Percentiles rank a stretch among this genome's conserved stretches.
phyloP scores from a whole-genome alignment of 92 coral and sea anemone species.

The Phenganax subtilis region DNA sequence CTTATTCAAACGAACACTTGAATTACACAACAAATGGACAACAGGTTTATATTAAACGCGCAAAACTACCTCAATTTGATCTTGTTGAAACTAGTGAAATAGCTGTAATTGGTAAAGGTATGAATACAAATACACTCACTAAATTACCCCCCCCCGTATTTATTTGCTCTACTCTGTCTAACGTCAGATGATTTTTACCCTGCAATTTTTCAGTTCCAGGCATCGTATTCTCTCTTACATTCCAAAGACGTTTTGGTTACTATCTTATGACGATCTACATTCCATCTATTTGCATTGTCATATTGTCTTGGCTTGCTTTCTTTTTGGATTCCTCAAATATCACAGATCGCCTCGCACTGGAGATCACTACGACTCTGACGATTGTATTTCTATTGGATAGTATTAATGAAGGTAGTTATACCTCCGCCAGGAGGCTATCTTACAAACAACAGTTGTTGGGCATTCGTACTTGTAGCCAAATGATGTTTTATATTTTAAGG shows the following conservation, averaged over 20 bases:
- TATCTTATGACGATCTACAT: slow-evolving; percentile 59
- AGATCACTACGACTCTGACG: slow-evolving; percentile 64
- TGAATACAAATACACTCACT: background rate
- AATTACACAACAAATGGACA: background rate
- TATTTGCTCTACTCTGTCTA: background rate
- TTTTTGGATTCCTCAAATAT: slow-evolving; percentile 76
- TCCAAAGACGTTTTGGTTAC: slow-evolving; percentile 65
- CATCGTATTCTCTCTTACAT: slow-evolving; percentile 38
- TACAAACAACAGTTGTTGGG: no score
- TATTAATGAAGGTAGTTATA: slow-evolving; percentile 39
- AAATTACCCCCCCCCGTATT: background rate
- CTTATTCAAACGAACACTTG: background rate
- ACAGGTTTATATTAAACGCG: background rate
- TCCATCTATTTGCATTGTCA: slow-evolving; percentile 65
- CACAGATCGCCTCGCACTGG: slow-evolving; percentile 75
- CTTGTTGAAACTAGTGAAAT: background rate
- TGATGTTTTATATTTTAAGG: no score
- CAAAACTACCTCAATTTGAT: slow-evolving; percentile 19
- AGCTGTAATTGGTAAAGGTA: background rate
- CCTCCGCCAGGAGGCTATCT: no score
- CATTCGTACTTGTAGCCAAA: no score
- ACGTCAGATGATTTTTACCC: background rate
- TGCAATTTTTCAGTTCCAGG: slow-evolving; percentile 12
- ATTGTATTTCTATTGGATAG: slow-evolving; percentile 65
- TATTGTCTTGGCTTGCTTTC: slow-evolving; percentile 63